These are phyloP conservation scores for Megaceryle maxima DNA, from an alignment of 2,113 vertebrate species.

Conservation along the genomic window DNA sequence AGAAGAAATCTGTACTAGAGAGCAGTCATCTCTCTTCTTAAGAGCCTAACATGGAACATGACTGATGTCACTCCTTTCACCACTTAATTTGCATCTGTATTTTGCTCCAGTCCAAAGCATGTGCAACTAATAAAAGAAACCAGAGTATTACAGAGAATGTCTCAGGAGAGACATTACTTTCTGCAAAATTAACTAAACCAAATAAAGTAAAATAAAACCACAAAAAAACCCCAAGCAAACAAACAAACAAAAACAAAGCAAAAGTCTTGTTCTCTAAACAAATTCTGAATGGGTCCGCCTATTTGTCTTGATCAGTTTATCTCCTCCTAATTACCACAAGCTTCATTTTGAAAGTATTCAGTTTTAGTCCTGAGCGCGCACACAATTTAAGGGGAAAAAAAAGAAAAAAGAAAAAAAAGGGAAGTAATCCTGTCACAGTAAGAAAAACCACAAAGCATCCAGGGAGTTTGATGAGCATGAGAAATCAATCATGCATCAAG, in stretches of 20 bases:
- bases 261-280: background rate
- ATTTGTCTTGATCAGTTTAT: background rate
- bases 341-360: background rate
- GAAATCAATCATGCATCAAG: constrained; percentile 42
- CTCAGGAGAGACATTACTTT: background rate
- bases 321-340: background rate
- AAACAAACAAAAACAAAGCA: background rate
- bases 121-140: background rate
- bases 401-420: background rate
- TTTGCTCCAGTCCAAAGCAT: background rate
- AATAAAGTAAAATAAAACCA: background rate
- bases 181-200: background rate
- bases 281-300: background rate
- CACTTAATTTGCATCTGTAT: background rate
- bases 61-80: background rate
- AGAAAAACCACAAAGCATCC: constrained; percentile 32
- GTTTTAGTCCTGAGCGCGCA: background rate
- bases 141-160: background rate
- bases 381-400: background rate
- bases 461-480: constrained; percentile 14
- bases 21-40: background rate
- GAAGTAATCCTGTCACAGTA: constrained; percentile 9
- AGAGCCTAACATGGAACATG: background rate
- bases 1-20: background rate
- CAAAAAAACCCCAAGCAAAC: background rate